These are phyloP conservation scores for Planiliza haematocheilus DNA, from an alignment of 2,113 vertebrate species.

Conservation along the genomic window DNA sequence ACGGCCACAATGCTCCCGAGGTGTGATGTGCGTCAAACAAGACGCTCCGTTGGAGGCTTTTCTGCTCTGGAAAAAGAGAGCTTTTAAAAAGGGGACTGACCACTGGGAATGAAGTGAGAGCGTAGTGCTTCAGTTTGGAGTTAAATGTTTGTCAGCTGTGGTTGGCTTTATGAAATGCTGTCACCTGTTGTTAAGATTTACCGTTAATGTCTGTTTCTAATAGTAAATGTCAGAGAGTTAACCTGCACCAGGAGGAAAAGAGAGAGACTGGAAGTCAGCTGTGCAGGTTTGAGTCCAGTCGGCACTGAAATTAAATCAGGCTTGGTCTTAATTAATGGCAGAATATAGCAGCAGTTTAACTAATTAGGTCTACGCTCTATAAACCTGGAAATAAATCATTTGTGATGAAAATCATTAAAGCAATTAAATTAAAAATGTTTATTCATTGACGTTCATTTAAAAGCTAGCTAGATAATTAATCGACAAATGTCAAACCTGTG, in stretches of 20 bases:
- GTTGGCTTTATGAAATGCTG: background rate
- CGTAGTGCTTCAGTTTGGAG: slow-evolving; percentile 6
- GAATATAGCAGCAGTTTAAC: no score
- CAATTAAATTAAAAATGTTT: no score
- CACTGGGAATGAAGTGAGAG: slow-evolving; percentile 31
- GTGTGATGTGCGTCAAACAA: slow-evolving; percentile 78
- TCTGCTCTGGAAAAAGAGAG: slow-evolving; percentile 49
- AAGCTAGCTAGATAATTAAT: no score
- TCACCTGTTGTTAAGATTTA: background rate
- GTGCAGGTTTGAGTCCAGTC: background rate
- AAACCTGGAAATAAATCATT: no score
- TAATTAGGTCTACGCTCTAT: no score
- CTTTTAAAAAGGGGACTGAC: slow-evolving; percentile 30
- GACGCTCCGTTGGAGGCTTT: slow-evolving; percentile 29
- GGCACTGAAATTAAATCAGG: no score
- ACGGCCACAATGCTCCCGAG: slow-evolving; percentile 69
- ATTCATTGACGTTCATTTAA: no score
- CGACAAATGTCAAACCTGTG: no score
- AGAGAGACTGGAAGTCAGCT: slow-evolving; percentile 5
- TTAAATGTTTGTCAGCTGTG: slow-evolving; percentile 7
- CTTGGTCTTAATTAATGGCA: no score
- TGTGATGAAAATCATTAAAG: no score
- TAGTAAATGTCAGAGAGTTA: background rate
- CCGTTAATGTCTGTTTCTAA: background rate
- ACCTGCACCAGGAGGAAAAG: background rate